These are phyloP conservation scores for Metaphire vulgaris DNA, from an alignment of 1,140 invertebrate genomes.

Conservation along the genomic window DNA sequence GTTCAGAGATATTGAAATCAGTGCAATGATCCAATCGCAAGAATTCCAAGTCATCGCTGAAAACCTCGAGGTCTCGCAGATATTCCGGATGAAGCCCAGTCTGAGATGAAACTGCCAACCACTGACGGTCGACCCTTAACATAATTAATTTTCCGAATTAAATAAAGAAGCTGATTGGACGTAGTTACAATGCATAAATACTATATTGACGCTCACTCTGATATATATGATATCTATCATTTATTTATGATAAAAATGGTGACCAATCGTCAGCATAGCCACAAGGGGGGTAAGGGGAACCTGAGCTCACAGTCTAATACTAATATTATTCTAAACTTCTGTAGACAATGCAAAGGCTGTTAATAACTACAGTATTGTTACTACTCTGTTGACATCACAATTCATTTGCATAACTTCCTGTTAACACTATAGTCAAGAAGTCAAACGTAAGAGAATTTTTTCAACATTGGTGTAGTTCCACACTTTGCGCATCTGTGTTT, in stretches of 20 bases:
- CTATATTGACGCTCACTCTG: not conserved
- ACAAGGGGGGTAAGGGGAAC: no score
- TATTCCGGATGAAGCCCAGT: slow-evolving; percentile 11
- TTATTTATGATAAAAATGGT: not conserved
- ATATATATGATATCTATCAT: not conserved
- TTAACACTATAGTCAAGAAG: no score
- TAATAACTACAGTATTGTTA: no score
- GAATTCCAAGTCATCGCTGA: not conserved
- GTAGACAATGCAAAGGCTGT: no score
- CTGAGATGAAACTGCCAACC: slow-evolving; percentile 22
- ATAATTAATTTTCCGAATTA: not conserved
- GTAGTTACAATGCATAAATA: not conserved
- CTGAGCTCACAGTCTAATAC: no score
- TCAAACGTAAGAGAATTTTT: no score
- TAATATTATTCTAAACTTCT: no score
- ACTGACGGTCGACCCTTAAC: slow-evolving; percentile 6
- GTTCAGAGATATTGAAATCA: not conserved
- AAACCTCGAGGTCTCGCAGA: not conserved
- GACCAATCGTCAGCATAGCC: no score
- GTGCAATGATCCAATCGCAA: not conserved
- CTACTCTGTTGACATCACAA: no score
- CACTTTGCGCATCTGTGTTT: no score
- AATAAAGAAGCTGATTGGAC: not conserved
- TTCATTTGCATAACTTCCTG: no score
- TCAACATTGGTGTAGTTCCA: no score